phyloP scores from a whole-genome alignment of 1,140 invertebrate species.

The Nasonia longicornis region DNA sequence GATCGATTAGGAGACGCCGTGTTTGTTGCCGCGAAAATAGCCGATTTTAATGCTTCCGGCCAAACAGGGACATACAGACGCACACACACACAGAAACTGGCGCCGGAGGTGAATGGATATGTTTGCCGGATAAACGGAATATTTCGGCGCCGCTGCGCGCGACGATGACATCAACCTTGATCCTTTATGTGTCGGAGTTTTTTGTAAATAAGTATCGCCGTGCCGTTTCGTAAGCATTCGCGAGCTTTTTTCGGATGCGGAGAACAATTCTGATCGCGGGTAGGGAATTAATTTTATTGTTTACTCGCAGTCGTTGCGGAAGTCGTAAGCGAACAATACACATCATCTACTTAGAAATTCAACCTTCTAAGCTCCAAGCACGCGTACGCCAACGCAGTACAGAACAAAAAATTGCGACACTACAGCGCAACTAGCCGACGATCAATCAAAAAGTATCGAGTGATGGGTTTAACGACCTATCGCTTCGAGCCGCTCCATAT shows the following conservation, averaged over 20 bases:
- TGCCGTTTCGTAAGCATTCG: background rate
- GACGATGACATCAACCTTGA: too few relatives aligned
- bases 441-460: background rate
- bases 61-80: background rate
- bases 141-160: background rate
- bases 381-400: background rate
- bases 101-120: background rate
- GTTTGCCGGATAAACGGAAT: background rate
- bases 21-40: conserved; percentile 13
- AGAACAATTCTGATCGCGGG: too few relatives aligned
- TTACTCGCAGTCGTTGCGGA: background rate
- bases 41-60: conserved; percentile 11
- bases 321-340: background rate
- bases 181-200: too few relatives aligned
- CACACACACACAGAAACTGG: background rate
- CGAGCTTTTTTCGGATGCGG: background rate
- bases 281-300: background rate
- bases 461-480: background rate
- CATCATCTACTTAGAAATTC: background rate
- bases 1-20: background rate
- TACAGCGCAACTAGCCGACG: background rate
- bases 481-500: background rate
- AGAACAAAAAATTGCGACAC: background rate
- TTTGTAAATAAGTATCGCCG: too few relatives aligned
- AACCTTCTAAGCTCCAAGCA: background rate